Base-by-base conservation (phyloP, 2,797 vertebrate genomes). In the Anolis apletophallus region DNA sequence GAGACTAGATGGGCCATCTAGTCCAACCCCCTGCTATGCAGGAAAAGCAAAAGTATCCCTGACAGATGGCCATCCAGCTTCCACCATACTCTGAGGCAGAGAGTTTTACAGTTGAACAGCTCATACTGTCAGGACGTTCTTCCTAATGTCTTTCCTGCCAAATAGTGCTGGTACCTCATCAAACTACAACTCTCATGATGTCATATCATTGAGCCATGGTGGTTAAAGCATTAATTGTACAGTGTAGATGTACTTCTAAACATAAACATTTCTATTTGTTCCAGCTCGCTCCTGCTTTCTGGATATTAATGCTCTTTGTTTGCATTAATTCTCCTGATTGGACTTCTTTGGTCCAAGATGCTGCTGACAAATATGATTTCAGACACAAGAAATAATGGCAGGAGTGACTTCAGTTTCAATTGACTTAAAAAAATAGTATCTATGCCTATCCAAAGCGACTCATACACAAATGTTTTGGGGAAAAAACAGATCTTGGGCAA, bases 401-500 rank as follows among this genome's bases (percentile, higher is more conserved):
- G 71, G 7, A 32, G 52, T 57, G 26, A 79, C 54, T 61, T 57
- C 0, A 73, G 16, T 23, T 36, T 40, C 61, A 78, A 69, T 29
- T 23, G 29, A 46, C 34, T 54, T 57, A 19, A 29, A 77, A 61
- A 23, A 61, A 23, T 46, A 40, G 46, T 79, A 57, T 79, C 76
- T 72, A 12, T 57, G 52, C 46, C 75, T 57, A 59, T 67, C 84
- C 76, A 72, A 85, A 85, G 67, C 59, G 67, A 72, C 68, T 79
- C 67, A 79, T 59, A 32, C 54, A 40, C 12, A 2, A 57, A 67
- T 40, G 80, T 72, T 85, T 82, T 84, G 32, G n/a, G n/a, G n/a
- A 26, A 16, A 92, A 80, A 8, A 84, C 69, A 81, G 32, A 84
- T 17, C 69, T 85, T 88, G 76, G 50, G 81, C 84, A 89, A 91